phyloP scores from a whole-genome alignment of 1,140 invertebrate species.

The Drosophila teissieri region DNA sequence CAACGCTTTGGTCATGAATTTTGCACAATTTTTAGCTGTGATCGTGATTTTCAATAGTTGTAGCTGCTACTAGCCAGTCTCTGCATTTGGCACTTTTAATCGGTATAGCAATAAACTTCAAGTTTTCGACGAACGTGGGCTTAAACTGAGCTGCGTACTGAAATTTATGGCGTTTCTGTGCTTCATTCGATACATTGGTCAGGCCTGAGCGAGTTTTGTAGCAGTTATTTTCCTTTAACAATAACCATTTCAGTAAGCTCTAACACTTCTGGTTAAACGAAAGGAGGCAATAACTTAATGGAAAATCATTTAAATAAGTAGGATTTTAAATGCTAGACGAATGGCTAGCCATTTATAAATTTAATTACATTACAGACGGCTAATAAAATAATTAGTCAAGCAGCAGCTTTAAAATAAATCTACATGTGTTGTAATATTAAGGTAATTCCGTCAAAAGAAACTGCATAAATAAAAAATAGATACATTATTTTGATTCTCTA shows the following conservation, averaged over 20 bases:
- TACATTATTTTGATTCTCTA: no score
- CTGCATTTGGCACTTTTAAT: conserved; percentile 52
- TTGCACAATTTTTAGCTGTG: conserved; percentile 59
- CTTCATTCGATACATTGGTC: conserved; percentile 9
- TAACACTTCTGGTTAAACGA: conserved; percentile 15
- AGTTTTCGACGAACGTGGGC: conserved; percentile 63
- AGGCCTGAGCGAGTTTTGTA: conserved; percentile 38
- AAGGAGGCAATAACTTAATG: conserved; percentile 7
- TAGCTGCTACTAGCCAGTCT: conserved; percentile 29
- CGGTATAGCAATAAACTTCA: conserved; percentile 81
- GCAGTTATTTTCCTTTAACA: not conserved
- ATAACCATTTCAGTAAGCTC: conserved; percentile 11
- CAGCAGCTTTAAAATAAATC: no score
- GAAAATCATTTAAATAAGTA: conserved; percentile 29
- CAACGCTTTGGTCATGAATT: conserved; percentile 66
- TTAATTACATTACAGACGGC: not conserved
- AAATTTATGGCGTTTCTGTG: conserved; percentile 9
- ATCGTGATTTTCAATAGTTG: conserved; percentile 79
- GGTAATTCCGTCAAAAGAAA: no score
- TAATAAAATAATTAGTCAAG: no score
- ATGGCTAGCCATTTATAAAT: not conserved
- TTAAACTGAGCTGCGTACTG: conserved; percentile 13
- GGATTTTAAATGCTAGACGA: conserved; percentile 24
- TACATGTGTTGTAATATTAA: no score
- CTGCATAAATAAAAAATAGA: no score